Conservation (phyloP, 2,797 vertebrate genomes). For the Cynopterus sphinx region DNA sequence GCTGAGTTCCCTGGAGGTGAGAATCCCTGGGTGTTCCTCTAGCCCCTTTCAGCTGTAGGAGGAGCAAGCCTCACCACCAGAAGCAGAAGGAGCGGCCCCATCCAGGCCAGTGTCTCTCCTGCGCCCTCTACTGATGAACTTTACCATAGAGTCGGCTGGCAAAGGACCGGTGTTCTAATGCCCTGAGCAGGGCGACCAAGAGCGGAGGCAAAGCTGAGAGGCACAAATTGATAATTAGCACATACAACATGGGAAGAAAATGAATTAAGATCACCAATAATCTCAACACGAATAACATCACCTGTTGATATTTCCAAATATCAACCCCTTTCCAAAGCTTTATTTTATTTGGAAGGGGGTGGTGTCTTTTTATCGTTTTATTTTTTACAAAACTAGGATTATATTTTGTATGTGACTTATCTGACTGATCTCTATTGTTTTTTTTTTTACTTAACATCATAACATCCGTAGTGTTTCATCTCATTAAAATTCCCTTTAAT, state of each 20-base stretch:
- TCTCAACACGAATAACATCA: background rate
- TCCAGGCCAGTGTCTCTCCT: conserved; percentile 24
- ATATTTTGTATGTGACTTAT: background rate
- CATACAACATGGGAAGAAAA: background rate
- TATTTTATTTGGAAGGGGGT: background rate
- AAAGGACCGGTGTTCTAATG: background rate
- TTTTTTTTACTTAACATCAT: background rate
- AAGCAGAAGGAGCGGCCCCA: background rate
- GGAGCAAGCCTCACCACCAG: background rate
- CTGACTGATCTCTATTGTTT: background rate
- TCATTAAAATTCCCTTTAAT: background rate
- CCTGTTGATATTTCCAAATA: background rate
- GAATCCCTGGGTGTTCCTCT: background rate
- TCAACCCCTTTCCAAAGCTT: background rate
- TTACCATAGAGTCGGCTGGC: background rate
- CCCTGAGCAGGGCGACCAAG: background rate
- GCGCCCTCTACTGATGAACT: conserved; percentile 59
- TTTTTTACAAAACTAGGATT: background rate
- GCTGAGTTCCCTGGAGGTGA: background rate
- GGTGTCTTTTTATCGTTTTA: background rate
- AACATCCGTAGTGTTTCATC: background rate
- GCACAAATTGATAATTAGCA: background rate
- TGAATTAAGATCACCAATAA: background rate
- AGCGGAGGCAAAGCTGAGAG: background rate
- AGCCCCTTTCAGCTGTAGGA: background rate